Evolutionary conservation across 2,113 vertebrate species (phyloP).

Genomic region (Thoracochromis brauschi): DNA sequence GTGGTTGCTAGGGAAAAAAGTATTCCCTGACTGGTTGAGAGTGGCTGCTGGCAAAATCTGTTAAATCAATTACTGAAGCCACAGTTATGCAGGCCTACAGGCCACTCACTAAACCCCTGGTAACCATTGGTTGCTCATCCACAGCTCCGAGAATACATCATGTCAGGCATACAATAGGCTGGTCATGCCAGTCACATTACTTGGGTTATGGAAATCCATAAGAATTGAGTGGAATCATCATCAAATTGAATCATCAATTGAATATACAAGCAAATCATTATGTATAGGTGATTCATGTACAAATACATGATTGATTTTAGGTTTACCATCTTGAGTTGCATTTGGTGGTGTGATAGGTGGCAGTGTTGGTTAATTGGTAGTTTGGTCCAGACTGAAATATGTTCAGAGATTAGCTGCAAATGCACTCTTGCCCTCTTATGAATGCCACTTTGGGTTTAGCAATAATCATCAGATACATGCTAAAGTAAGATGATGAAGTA

Average conservation of each 20-base stretch:
- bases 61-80: neutral
- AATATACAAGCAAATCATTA: neutral
- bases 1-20: neutral
- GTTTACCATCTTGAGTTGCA: neutral
- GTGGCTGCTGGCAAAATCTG: neutral
- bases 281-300: neutral
- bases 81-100: neutral
- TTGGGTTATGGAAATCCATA: neutral
- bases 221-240: neutral
- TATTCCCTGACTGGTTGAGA: neutral
- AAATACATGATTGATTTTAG: neutral
- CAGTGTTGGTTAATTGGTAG: neutral
- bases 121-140: neutral
- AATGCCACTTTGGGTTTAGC: neutral
- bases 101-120: neutral
- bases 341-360: neutral
- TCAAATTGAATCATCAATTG: neutral
- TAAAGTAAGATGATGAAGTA: neutral
- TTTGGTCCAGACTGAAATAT: neutral
- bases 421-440: neutral
- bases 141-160: neutral
- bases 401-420: neutral
- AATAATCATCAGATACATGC: neutral
- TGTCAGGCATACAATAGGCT: neutral
- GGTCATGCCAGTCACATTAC: neutral